Evolutionary conservation across 1,140 invertebrate species (phyloP).

Genomic region (Listronotus bonariensis): DNA sequence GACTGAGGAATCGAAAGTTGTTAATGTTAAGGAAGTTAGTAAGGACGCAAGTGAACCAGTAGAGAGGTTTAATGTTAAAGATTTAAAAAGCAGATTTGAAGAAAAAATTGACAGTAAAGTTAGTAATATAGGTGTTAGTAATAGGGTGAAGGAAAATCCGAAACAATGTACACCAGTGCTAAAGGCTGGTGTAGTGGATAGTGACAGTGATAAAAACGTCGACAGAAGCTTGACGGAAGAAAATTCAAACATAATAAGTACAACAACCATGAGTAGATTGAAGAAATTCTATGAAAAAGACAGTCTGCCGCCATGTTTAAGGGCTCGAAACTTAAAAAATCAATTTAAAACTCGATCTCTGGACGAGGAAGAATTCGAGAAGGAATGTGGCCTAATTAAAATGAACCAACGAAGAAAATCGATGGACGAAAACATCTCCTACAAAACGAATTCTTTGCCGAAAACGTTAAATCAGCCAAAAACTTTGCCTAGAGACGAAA

Average conservation of each 20-base stretch:
- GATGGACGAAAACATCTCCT: constrained; percentile 55
- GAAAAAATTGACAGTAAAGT: constrained; percentile 10
- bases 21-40: not conserved
- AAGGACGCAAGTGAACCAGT: not conserved
- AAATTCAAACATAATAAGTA: not conserved
- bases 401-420: constrained; percentile 54
- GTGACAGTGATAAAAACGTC: not conserved
- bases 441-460: constrained; percentile 54
- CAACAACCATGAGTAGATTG: not conserved
- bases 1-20: constrained; percentile 7
- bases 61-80: constrained; percentile 42
- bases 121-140: too few species aligned
- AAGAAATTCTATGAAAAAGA: constrained; percentile 47
- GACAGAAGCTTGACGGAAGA: constrained; percentile 5
- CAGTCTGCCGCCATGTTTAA: constrained; percentile 60
- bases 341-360: constrained; percentile 71
- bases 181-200: not conserved
- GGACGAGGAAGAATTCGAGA: constrained; percentile 71
- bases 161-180: not conserved
- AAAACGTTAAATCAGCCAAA: constrained; percentile 62
- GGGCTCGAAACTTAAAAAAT: constrained; percentile 62
- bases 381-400: constrained; percentile 62
- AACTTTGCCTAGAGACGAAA: constrained; percentile 59
- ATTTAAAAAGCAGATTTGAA: constrained; percentile 46
- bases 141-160: not conserved